Base-by-base conservation (phyloP, 2,888 invertebrate genomes). In the Philereme vetulata region DNA sequence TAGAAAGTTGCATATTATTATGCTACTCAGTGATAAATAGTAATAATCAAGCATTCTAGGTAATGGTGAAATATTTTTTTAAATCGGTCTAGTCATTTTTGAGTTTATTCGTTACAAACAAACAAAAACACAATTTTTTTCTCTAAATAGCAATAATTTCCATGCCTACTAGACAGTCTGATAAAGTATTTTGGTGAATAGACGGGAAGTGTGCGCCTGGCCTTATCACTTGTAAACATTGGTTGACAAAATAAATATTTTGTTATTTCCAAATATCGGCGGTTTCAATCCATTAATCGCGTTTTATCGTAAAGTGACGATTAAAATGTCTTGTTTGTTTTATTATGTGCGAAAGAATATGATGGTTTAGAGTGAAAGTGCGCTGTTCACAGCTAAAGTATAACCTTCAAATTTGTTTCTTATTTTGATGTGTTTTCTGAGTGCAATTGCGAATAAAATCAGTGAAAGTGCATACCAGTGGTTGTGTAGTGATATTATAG, bases 371-470 rank as follows among this genome's bases (percentile, higher is more conserved):
- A 0, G 51, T 33, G 21, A 63, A 61, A 56, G 51, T 51, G 10
- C 21, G 42, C 11, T 4, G 47, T 57, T 63, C 57, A 68, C 47
- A 66, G 66, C 64, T 63, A 56, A 61, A 56, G 54, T 43, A 66
- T 72, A 72, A 72, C 71, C 71, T 70, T 35, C 10, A 64, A 60
- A 66, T 10, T 48, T 43, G 42, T 53, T 44, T 5, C 5, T 5
- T 51, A 62, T 54, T 55, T 60, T 66, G 5, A 45, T 58, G 60
- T 67, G 54, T 64, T 64, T 66, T 52, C 32, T 40, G 45, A 62
- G 59, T 54, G 56, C 48, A 49, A 10, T 38, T 51, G 56, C 45
- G 50, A 48, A 47, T 47, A 48, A 33, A 56, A 38, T 36, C 11
- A 7, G 54, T 65, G 21, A 48, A 38, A 54, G 5, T 49, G 59